Percentiles rank a stretch among this genome's conserved stretches.
Conservation (phyloP, 2,113 vertebrate species). For the Onychorhynchus coronatus region DNA sequence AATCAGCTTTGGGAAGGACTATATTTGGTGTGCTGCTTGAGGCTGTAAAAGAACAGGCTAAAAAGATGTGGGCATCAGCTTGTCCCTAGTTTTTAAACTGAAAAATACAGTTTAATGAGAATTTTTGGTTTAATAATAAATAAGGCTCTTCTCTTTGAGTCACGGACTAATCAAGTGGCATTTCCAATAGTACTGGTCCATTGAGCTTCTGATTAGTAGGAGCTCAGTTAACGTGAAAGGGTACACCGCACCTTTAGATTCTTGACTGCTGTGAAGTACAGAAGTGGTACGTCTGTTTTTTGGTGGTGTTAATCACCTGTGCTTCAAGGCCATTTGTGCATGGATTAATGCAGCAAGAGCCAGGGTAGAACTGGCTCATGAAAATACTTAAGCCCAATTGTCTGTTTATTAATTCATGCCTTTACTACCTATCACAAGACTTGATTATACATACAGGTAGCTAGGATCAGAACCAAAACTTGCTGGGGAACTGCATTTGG, state of each 20-base stretch:
- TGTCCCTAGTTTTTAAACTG: not conserved
- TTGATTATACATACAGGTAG: not conserved
- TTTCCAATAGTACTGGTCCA: not conserved
- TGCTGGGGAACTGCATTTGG: not conserved
- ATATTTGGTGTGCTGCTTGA: not conserved
- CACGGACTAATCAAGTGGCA: constrained; percentile 18
- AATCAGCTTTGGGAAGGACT: not conserved
- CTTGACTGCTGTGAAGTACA: not conserved
- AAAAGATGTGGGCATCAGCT: not conserved
- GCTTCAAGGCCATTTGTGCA: not conserved
- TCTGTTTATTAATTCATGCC: not conserved
- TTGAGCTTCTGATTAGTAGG: not conserved
- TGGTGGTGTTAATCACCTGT: not conserved
- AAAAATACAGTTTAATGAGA: constrained; percentile 43
- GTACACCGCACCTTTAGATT: not conserved
- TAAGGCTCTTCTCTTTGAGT: constrained; percentile 18
- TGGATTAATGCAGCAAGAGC: not conserved
- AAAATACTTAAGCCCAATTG: not conserved
- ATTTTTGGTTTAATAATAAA: constrained; percentile 47
- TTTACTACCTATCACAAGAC: not conserved
- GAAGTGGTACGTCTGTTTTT: not conserved
- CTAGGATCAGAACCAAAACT: not conserved
- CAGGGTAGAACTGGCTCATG: not conserved
- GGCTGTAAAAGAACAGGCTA: not conserved
- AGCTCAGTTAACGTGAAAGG: not conserved